phyloP scores from a whole-genome alignment of 2,888 invertebrate genomes.

The Acleris emargana region DNA sequence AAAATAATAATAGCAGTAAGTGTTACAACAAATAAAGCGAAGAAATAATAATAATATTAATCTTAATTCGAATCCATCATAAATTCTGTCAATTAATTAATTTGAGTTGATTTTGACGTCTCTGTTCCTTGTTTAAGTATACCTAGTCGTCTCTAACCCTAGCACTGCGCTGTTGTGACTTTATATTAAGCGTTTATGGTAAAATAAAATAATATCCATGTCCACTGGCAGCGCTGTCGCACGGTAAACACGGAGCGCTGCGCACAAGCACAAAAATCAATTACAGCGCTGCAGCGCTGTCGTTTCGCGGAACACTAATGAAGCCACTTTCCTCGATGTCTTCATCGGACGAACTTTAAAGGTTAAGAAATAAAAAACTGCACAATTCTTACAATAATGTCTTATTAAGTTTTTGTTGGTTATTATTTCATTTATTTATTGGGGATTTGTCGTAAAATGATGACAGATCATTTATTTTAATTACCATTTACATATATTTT shows the following conservation, averaged over 20 bases:
- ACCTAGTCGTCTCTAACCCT: no score
- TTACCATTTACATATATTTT: not conserved
- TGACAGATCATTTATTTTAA: not conserved
- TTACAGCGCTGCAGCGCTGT: conserved; percentile 48
- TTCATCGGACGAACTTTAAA: conserved; percentile 35
- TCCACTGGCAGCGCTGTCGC: not conserved
- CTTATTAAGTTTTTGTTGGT: not conserved
- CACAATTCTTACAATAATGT: not conserved
- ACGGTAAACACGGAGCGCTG: conserved; percentile 14
- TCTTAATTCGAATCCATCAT: no score
- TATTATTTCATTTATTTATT: no score
- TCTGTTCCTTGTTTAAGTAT: no score
- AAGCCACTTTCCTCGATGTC: conserved; percentile 36
- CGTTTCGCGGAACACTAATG: conserved; percentile 57
- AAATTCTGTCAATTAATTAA: no score
- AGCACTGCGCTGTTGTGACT: no score
- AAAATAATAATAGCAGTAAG: no score
- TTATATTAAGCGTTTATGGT: no score
- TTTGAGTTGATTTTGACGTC: no score
- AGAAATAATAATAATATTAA: no score
- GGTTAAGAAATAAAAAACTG: conserved; percentile 15
- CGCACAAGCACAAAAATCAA: conserved; percentile 54
- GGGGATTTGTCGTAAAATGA: not conserved
- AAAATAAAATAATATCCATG: no score
- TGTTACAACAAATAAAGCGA: no score